Conservation (phyloP, 2,888 invertebrate species). For the Odontomyia ornata region DNA sequence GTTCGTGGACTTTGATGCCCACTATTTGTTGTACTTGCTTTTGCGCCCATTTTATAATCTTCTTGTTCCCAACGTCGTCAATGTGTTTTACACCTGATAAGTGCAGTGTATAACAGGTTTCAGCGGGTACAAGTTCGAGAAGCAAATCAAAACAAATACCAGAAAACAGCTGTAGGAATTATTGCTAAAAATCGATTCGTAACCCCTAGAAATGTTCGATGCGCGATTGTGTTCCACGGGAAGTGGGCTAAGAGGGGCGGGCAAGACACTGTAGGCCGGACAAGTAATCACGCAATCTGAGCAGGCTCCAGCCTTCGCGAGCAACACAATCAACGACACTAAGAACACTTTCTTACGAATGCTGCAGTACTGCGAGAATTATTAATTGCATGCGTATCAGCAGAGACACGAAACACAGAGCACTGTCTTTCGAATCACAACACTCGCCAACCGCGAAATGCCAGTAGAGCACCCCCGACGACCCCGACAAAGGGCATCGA, state of each 20-base stretch:
- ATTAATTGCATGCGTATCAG: too few species aligned
- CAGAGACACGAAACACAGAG: neutral
- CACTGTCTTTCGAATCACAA: slow-evolving; percentile 42
- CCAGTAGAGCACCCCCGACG: slow-evolving; percentile 47
- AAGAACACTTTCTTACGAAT: neutral
- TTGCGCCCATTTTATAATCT: slow-evolving; percentile 75
- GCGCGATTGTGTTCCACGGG: too few species aligned
- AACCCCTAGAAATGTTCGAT: neutral
- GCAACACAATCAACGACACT: neutral
- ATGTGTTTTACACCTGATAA: neutral
- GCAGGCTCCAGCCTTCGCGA: slow-evolving; percentile 1
- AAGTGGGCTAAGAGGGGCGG: neutral
- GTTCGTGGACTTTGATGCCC: slow-evolving; percentile 76
- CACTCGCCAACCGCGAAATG: slow-evolving; percentile 34
- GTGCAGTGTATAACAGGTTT: too few species aligned
- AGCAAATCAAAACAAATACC: slow-evolving; percentile 58
- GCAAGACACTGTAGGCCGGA: neutral
- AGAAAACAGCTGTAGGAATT: slow-evolving; percentile 72
- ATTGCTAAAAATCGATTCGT: slow-evolving; percentile 37
- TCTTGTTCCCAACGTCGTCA: neutral
- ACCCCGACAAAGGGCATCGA: slow-evolving; percentile 45
- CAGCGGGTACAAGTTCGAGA: too few species aligned
- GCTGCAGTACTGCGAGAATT: neutral
- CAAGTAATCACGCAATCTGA: neutral
- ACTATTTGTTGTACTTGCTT: slow-evolving; percentile 77